phyloP scores from a whole-genome alignment of 2,797 vertebrate species.

The Valencia hispanica region DNA sequence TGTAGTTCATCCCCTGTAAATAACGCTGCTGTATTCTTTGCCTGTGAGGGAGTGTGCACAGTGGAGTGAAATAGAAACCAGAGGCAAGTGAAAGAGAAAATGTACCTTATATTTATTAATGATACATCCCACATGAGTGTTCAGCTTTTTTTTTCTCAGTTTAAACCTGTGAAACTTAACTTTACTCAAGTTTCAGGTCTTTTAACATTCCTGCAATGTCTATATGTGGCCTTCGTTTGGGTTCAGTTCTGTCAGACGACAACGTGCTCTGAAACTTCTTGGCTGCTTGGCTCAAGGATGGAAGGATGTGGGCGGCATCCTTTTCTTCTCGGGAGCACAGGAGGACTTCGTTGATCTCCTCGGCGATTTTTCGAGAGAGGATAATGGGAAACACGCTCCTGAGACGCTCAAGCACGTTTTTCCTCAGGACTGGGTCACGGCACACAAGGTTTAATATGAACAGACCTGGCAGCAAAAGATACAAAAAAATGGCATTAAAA shows the following conservation, averaged over 20 bases:
- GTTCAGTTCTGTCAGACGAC: conserved; percentile 59
- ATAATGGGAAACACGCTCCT: conserved; percentile 76
- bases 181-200: conserved; percentile 84
- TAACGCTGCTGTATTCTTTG: conserved; percentile 71
- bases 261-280: conserved; percentile 83
- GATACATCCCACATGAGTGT: background rate
- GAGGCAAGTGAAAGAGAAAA: conserved; percentile 30
- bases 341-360: conserved; percentile 93
- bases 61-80: conserved; percentile 29
- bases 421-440: conserved; percentile 84
- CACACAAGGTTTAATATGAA: conserved; percentile 94
- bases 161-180: background rate
- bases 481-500: background rate
- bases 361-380: conserved; percentile 84
- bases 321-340: conserved; percentile 79
- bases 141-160: background rate
- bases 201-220: conserved; percentile 86
- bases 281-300: conserved; percentile 68
- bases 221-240: conserved; percentile 76
- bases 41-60: conserved; percentile 31
- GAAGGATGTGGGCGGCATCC: conserved; percentile 52
- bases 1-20: conserved; percentile 73
- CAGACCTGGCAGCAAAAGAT: conserved; percentile 41
- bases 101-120: conserved; percentile 5
- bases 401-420: conserved; percentile 78